phyloP scores from a whole-genome alignment of 2,113 vertebrate species.

The Stomatorhinus ivindoensis region DNA sequence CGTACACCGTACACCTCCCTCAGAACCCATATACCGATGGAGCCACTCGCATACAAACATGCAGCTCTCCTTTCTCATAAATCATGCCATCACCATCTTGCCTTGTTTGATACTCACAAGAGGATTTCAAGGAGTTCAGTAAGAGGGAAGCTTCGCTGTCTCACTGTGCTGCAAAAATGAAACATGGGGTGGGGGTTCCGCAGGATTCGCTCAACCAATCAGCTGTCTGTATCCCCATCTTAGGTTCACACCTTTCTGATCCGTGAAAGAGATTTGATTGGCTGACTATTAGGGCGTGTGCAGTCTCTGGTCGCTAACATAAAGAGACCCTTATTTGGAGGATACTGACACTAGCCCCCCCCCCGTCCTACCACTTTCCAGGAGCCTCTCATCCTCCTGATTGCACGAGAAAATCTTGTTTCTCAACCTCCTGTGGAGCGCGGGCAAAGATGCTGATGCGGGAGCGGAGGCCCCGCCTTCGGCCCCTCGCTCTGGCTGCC shows the following conservation, averaged over 20 bases:
- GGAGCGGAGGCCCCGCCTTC: not conserved
- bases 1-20: not conserved
- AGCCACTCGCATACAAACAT: not conserved
- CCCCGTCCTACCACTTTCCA: constrained; percentile 61
- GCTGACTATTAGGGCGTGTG: constrained; percentile 53
- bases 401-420: not conserved
- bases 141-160: constrained; percentile 41
- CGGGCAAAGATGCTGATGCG: not conserved
- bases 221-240: constrained; percentile 30
- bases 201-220: constrained; percentile 66
- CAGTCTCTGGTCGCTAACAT: constrained; percentile 63
- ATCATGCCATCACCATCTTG: not conserved
- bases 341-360: constrained; percentile 66
- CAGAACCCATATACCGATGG: not conserved
- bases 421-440: not conserved
- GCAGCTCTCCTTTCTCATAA: not conserved
- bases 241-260: constrained; percentile 43
- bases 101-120: not conserved
- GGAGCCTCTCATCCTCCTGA: constrained; percentile 54
- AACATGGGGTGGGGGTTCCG: constrained; percentile 20
- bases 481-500: not conserved
- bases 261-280: constrained; percentile 56
- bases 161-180: constrained; percentile 46
- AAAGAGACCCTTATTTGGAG: constrained; percentile 75
- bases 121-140: not conserved